These are phyloP conservation scores for Eudorcas thomsonii DNA, from an alignment of 2,113 vertebrate species.

Conservation along the genomic window DNA sequence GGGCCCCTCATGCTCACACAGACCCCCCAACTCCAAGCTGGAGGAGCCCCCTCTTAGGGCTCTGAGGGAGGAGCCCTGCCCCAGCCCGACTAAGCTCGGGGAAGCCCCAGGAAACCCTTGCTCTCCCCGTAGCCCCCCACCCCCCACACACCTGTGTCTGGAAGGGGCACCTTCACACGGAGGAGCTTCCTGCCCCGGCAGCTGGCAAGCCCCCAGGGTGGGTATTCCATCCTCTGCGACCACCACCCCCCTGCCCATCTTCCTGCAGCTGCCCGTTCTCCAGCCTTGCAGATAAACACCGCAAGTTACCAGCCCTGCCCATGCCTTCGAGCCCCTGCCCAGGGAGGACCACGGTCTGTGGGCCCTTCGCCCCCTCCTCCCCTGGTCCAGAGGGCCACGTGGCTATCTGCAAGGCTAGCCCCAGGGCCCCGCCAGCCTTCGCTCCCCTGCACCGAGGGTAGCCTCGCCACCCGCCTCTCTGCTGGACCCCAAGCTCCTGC, in stretches of 20 bases:
- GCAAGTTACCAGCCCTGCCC: background rate
- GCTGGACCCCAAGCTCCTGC: slow-evolving; percentile 58
- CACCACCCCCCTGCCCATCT: background rate
- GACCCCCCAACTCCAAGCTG: background rate
- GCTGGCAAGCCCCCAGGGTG: slow-evolving; percentile 70
- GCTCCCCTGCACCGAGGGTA: slow-evolving; percentile 6
- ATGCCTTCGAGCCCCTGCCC: background rate
- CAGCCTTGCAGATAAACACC: slow-evolving; percentile 65
- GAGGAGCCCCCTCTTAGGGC: background rate
- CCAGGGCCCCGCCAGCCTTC: slow-evolving; percentile 37
- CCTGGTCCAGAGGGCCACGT: background rate
- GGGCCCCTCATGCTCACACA: background rate
- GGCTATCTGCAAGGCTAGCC: slow-evolving; percentile 63
- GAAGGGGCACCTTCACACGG: slow-evolving; percentile 69
- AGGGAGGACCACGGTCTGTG: background rate
- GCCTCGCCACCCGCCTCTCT: background rate
- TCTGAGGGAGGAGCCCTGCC: background rate
- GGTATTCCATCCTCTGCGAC: slow-evolving; percentile 61
- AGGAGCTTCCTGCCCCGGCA: slow-evolving; percentile 73
- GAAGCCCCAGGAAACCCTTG: background rate
- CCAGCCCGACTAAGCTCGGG: background rate
- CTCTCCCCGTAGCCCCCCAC: background rate
- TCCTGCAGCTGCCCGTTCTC: slow-evolving; percentile 55
- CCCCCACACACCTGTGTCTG: slow-evolving; percentile 63
- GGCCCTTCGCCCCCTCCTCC: background rate